phyloP scores from a whole-genome alignment of 2,113 vertebrate species.

The Rousettus leschenaultii region DNA sequence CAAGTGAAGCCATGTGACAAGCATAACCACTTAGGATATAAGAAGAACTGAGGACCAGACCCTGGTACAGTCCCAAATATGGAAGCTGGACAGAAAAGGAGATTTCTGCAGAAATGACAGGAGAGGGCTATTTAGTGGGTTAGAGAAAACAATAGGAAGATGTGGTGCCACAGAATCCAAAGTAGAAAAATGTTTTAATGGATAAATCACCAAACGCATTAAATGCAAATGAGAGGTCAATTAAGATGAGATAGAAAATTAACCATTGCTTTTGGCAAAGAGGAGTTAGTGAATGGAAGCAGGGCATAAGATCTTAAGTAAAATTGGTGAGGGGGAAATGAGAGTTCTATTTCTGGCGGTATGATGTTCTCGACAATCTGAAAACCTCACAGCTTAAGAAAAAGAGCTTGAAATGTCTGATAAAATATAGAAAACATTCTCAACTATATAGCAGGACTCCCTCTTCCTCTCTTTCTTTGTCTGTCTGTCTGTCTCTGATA shows the following conservation, averaged over 20 bases:
- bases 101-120: neutral
- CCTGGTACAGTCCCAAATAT: neutral
- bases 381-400: neutral
- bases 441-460: neutral
- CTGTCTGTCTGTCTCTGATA: neutral
- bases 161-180: neutral
- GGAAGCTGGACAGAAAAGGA: neutral
- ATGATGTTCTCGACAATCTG: neutral
- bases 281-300: neutral
- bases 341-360: neutral
- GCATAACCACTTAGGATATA: neutral
- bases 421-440: constrained; percentile 4
- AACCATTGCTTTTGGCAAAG: neutral
- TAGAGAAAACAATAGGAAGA: neutral
- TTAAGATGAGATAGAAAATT: neutral
- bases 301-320: neutral
- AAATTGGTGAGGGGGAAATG: neutral
- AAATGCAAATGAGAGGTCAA: neutral
- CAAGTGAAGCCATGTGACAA: neutral
- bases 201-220: neutral
- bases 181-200: neutral
- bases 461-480: no score
- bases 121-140: neutral
- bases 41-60: neutral
- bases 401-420: neutral